Evolutionary conservation across 2,888 invertebrate species (phyloP).

Genomic region (Drosophila niveifrons): DNA sequence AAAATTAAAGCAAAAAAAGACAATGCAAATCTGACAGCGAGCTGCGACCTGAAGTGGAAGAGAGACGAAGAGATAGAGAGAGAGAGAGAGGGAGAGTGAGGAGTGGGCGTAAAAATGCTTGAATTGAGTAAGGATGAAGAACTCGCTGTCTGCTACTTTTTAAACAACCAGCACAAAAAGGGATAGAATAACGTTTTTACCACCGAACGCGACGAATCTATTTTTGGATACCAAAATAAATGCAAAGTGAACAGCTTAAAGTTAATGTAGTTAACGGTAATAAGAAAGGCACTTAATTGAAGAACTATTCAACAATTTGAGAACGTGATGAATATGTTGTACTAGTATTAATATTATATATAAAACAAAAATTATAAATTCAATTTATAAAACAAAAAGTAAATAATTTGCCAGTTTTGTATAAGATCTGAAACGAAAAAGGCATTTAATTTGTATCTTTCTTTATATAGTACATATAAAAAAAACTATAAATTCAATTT

Average conservation of each 20-base stretch:
- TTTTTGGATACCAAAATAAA: constrained; percentile 39
- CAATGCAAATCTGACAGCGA: constrained; percentile 57
- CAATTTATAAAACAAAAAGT: too few relatives aligned
- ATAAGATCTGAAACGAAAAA: too few relatives aligned
- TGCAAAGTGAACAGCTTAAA: constrained; percentile 20
- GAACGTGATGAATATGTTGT: too few relatives aligned
- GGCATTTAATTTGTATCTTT: too few relatives aligned
- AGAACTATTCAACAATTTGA: too few relatives aligned
- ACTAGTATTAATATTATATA: too few relatives aligned
- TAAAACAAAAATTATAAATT: too few relatives aligned
- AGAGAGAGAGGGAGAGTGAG: background rate
- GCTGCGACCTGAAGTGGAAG: background rate
- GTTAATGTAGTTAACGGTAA: constrained; percentile 2
- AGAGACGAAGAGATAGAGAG: too few relatives aligned
- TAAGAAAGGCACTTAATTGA: background rate
- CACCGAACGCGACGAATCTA: constrained; percentile 7
- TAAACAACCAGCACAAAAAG: constrained; percentile 23
- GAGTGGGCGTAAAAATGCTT: constrained; percentile 6
- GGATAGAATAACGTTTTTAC: constrained; percentile 43
- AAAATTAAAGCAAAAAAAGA: constrained; percentile 75
- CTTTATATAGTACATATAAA: too few relatives aligned
- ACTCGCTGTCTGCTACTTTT: constrained; percentile 39
- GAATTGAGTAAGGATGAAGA: constrained; percentile 5
- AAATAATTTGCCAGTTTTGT: too few relatives aligned
- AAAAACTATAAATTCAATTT: too few relatives aligned